Evolutionary conservation across 2,888 invertebrate genomes (phyloP), one percentile per base, ranked within the genome.

Genomic region (Tryphoninae sp.): DNA sequence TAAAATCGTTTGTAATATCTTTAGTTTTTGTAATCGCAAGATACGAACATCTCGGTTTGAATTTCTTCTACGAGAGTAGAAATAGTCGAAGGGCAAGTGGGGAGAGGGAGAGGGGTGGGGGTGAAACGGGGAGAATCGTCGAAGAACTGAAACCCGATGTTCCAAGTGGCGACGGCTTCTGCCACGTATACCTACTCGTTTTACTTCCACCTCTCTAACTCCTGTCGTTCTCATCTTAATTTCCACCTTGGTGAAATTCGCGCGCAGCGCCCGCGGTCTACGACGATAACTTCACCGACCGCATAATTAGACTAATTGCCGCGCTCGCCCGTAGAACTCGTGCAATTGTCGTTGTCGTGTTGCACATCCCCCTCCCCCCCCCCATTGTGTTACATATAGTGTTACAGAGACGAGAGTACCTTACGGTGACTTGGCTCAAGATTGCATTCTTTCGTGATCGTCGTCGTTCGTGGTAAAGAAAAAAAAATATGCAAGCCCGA

Each of bases 261-360:
- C 69, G 64, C 69, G 73, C 73, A 69, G 53, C 45, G 26, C 67
- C 16, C 59, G 58, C 45, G 55, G 23, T 68, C 61, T 23, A 65
- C 71, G 75, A 78, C 64, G 80, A 85, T 85, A 81, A 84, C 83
- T 81, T 69, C 69, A 59, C 62, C 78, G 65, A 83, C 72, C 85
- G 69, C 83, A 73, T 80, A 85, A 85, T 85, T 83, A 85, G 79
- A 82, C 82, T 85, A 85, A 84, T 85, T 85, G 78, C 82, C 33
- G 33, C 33, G 33, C 33, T 3, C 33, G 75, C 68, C 71, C 55
- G 80, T 77, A 42, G 3, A 69, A 80, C 69, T 84, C 78, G 78
- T 72, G 84, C 79, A 83, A 85, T 80, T 78, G 75, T 65, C 82
- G 72, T 75, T 78, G 78, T 83, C 84, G 78, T 77, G 84, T 84